Percentiles rank a stretch among this genome's conserved stretches.
Conservation (phyloP, 2,888 invertebrate genomes). For the Invenusta paracnida region DNA sequence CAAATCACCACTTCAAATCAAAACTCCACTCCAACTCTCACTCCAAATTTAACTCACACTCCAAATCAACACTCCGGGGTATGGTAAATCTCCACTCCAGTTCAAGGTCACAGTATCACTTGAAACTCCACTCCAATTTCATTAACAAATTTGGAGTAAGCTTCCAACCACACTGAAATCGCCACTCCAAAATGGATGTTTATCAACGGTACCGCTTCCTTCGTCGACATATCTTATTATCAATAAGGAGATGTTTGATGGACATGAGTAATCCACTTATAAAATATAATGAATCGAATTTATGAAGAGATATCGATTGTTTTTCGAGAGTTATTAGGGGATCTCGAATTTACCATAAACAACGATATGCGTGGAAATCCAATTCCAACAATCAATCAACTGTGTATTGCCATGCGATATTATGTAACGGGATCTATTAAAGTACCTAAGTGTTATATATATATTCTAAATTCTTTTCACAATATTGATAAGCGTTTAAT, state of each 20-base stretch:
- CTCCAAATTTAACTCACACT: not conserved
- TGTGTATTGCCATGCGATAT: not conserved
- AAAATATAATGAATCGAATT: not conserved
- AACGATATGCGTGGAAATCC: not conserved
- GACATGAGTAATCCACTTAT: not conserved
- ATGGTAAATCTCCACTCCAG: constrained; percentile 3
- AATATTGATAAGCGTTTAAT: too few species aligned
- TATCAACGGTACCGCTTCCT: not conserved
- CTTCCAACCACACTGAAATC: not conserved
- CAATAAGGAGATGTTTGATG: not conserved
- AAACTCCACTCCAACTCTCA: not conserved
- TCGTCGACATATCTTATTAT: not conserved
- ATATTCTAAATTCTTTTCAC: not conserved
- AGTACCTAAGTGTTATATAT: not conserved
- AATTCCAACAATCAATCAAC: not conserved
- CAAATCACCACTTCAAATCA: not conserved
- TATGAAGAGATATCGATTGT: not conserved
- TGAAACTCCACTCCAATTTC: not conserved
- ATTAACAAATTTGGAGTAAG: not conserved
- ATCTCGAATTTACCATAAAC: not conserved
- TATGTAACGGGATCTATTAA: not conserved
- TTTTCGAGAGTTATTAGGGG: not conserved
- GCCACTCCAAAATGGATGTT: not conserved
- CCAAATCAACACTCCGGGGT: constrained; percentile 1
- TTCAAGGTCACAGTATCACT: constrained; percentile 15